A percentile compares a stretch with the other conserved stretches of the same genome.
These are phyloP conservation scores for Saccopteryx leptura DNA, from an alignment of 2,113 vertebrate species.

Conservation along the genomic window DNA sequence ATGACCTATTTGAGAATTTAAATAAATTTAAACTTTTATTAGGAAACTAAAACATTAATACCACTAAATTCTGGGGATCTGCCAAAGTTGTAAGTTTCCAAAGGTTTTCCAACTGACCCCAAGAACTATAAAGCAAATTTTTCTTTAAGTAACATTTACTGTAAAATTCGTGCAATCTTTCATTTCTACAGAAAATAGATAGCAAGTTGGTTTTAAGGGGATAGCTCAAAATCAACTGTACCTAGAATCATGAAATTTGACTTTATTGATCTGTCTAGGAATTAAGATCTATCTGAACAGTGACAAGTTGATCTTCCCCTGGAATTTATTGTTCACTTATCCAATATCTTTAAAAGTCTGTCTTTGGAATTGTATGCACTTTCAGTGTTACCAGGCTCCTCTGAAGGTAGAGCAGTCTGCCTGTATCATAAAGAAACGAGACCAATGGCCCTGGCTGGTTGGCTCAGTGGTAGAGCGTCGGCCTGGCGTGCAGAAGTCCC, in stretches of 20 bases:
- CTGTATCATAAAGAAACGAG: neutral
- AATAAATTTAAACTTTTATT: constrained; percentile 70
- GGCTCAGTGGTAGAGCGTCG: no score
- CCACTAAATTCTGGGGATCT: constrained; percentile 75
- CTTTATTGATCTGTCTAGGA: neutral
- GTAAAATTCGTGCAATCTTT: constrained; percentile 64
- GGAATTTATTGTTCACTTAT: constrained; percentile 8
- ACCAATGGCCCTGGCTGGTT: no score
- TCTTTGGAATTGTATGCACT: neutral
- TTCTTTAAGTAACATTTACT: constrained; percentile 64
- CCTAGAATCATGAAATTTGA: constrained; percentile 18
- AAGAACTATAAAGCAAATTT: constrained; percentile 38
- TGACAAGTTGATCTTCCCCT: neutral
- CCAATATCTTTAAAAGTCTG: constrained; percentile 2
- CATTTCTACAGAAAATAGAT: constrained; percentile 50
- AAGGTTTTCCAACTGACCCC: constrained; percentile 60
- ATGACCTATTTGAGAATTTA: constrained; percentile 77
- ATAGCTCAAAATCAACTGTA: neutral
- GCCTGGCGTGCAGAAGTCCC: no score
- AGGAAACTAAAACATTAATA: constrained; percentile 84
- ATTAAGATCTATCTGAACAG: constrained; percentile 33
- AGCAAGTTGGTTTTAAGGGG: constrained; percentile 48
- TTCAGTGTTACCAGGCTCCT: constrained; percentile 1
- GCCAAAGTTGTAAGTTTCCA: constrained; percentile 51
- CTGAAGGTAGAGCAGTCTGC: neutral